These are phyloP conservation scores for Siniperca undulata DNA, from an alignment of 2,797 vertebrate species.

Conservation along the genomic window DNA sequence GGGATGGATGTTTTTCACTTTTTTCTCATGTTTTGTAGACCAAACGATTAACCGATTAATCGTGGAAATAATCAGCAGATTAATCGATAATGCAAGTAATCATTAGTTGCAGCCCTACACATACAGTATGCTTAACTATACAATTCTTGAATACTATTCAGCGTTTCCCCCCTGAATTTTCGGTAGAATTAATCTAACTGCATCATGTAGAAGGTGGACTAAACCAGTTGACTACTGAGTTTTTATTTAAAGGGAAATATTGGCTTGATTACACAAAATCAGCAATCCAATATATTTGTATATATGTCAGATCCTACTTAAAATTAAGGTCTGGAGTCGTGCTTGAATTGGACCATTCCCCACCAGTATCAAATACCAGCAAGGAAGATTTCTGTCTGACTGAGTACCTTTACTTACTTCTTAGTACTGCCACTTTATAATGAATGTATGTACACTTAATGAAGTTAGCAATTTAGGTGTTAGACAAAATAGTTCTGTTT, in stretches of 20 bases:
- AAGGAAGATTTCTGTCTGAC: neutral
- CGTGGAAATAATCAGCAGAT: neutral
- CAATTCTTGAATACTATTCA: neutral
- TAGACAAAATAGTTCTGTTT: neutral
- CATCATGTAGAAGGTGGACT: too few relatives aligned
- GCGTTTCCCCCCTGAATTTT: neutral
- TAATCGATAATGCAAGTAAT: neutral
- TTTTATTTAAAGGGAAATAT: neutral
- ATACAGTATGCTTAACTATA: neutral
- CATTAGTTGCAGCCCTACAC: neutral
- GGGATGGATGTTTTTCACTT: neutral
- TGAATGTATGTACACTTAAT: neutral
- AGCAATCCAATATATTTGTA: neutral
- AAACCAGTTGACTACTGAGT: too few relatives aligned
- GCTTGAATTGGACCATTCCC: neutral
- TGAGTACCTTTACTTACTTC: neutral
- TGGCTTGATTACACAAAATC: neutral
- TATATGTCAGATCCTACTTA: neutral
- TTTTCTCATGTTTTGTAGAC: neutral
- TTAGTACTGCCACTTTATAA: neutral
- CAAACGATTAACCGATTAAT: neutral
- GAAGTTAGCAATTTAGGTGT: neutral
- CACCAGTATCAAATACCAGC: neutral
- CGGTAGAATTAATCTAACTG: too few relatives aligned
- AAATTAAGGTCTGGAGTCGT: neutral